Evolutionary conservation across 2,888 invertebrate species (phyloP), one percentile per base, ranked within the genome.

Genomic region (Epinotia demarniana): DNA sequence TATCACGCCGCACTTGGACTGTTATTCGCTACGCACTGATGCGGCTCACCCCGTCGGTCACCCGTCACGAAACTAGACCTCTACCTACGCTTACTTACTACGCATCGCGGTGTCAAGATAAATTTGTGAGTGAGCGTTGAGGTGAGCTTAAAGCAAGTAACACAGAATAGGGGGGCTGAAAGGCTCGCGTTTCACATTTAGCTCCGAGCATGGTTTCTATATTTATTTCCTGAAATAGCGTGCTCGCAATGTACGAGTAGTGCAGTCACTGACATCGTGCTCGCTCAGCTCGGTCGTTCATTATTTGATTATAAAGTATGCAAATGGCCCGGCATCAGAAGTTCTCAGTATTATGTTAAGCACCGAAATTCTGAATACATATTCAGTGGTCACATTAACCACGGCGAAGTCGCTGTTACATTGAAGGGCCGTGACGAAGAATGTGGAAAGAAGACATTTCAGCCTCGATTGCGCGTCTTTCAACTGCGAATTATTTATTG

Each of bases 381-480:
- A 88, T 87, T 89, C 86, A 88, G 81, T 79, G 84, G 81, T 77
- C 79, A 81, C 84, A 85, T 86, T 86, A 87, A 78, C 77, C 76
- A 80, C 9, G 61, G 53, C 39, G 57, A 33, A 33, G 55, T 39
- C 49, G 16, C n/a, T 63, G 66, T 60, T 18, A 58, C 27, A 39
- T 18, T 27, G 43, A 46, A 43, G 18, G n/a, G 18, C 43, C 33
- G 33, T 58, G 4, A 33, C 19, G 19, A 19, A 33, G 2, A 23
- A 39, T 2, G 27, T 23, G 46, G 33, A 23, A 19, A 12, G 2
- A 33, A 16, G 11, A 57, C 3, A 19, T 19, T 63, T 74, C n/a
- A 19, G 19, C n/a, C 2, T 74, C 49, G 33, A 57, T 58, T 63
- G 62, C 74, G 46, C 16, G 62, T 33, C 57, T 5, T 11, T 9